These are phyloP conservation scores for Platyscapa corneri DNA, from an alignment of 1,140 invertebrate genomes.

Conservation along the genomic window DNA sequence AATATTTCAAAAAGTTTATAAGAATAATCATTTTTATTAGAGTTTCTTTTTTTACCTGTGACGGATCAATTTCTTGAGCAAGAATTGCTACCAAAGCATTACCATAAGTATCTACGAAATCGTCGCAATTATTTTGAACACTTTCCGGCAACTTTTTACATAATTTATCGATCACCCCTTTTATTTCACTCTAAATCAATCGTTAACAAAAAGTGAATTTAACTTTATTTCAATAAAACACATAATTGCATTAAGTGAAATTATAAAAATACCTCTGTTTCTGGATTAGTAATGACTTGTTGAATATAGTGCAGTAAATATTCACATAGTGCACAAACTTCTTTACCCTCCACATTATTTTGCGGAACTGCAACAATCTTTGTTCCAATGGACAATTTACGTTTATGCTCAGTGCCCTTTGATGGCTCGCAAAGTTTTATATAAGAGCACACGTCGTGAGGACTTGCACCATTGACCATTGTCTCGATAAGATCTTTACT, in stretches of 20 bases:
- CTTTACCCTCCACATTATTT: constrained; percentile 64
- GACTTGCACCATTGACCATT: constrained; percentile 83
- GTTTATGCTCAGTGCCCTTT: constrained; percentile 56
- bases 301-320: constrained; percentile 88
- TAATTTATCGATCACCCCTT: constrained; percentile 78
- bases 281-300: constrained; percentile 80
- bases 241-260: constrained; percentile 36
- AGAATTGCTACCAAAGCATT: constrained; percentile 85
- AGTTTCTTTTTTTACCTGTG: constrained; percentile 76
- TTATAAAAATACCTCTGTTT: constrained; percentile 77
- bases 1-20: constrained; percentile 46
- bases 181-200: constrained; percentile 77
- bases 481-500: constrained; percentile 84
- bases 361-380: constrained; percentile 50
- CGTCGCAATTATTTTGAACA: constrained; percentile 80
- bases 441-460: constrained; percentile 85
- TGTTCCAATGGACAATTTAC: constrained; percentile 62
- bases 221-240: constrained; percentile 5
- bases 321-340: constrained; percentile 86
- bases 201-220: neutral
- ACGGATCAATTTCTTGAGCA: constrained; percentile 87
- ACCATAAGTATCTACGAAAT: constrained; percentile 86
- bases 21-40: neutral
- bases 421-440: constrained; percentile 80
- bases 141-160: constrained; percentile 81